A percentile compares a stretch with the other conserved stretches of the same genome.
Conservation (phyloP, 2,797 vertebrate genomes). For the Morus bassanus region DNA sequence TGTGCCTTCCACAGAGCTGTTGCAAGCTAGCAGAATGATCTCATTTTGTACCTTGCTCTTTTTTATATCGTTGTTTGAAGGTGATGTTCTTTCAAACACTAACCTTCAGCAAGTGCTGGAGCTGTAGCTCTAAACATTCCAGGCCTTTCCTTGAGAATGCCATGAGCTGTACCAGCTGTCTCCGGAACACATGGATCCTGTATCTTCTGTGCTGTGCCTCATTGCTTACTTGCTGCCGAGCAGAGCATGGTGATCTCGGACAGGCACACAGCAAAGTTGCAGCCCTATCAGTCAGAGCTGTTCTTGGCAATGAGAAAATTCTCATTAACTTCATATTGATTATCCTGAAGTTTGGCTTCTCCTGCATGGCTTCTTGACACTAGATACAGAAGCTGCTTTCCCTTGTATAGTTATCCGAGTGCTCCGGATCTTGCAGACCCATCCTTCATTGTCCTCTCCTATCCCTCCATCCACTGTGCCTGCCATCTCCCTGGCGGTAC, state of each 20-base stretch:
- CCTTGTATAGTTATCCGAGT: neutral
- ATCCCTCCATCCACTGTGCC: neutral
- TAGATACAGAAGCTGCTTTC: neutral
- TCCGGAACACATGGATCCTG: neutral
- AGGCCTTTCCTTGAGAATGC: neutral
- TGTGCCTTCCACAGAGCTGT: neutral
- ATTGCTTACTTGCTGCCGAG: neutral
- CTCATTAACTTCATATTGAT: neutral
- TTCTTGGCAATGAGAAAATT: neutral
- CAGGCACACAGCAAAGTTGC: neutral
- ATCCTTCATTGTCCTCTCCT: neutral
- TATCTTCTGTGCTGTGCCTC: neutral
- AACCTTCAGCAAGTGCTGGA: neutral
- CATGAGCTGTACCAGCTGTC: rapidly evolving
- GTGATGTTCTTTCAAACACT: neutral
- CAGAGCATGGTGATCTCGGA: neutral
- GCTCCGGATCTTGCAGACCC: neutral
- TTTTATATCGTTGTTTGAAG: too few species aligned
- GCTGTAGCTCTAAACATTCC: neutral
- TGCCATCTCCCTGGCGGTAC: neutral
- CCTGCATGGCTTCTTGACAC: neutral
- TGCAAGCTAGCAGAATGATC: neutral
- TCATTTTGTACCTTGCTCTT: neutral
- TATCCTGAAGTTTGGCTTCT: neutral
- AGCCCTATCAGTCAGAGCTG: neutral